Conservation (phyloP, 2,797 vertebrate genomes). For the Orientallactaga sibirica region DNA sequence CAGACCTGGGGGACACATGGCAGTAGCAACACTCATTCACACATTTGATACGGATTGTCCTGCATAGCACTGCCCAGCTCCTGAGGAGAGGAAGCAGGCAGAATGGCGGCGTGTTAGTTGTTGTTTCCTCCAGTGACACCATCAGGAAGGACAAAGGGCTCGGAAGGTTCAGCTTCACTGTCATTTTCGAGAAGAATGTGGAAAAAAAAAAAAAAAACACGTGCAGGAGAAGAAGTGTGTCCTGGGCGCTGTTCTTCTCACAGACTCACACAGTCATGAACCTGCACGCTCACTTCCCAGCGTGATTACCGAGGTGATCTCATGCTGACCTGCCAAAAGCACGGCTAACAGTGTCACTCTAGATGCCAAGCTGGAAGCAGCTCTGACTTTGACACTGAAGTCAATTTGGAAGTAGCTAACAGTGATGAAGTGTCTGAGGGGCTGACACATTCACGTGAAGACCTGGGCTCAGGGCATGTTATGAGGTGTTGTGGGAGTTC, state of each 20-base stretch:
- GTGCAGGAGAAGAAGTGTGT: neutral
- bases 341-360: neutral
- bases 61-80: neutral
- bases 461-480: too few species aligned
- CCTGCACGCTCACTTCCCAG: accelerated
- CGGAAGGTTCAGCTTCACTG: neutral
- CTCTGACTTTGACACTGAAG: accelerated
- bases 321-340: too few species aligned
- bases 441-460: accelerated
- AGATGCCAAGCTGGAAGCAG: neutral
- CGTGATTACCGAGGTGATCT: accelerated
- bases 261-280: accelerated
- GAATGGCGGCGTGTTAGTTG: neutral
- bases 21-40: accelerated
- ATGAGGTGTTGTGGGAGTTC: too few species aligned
- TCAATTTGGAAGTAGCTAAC: too few species aligned
- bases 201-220: too few species aligned
- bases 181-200: too few species aligned
- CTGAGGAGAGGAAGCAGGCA: too few species aligned
- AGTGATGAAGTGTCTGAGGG: neutral
- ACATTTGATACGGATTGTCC: accelerated
- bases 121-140: neutral
- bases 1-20: accelerated
- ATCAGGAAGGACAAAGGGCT: neutral
- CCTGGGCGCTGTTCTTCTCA: accelerated